Conservation (phyloP, 2,113 vertebrate genomes). For the Zapornia atra region DNA sequence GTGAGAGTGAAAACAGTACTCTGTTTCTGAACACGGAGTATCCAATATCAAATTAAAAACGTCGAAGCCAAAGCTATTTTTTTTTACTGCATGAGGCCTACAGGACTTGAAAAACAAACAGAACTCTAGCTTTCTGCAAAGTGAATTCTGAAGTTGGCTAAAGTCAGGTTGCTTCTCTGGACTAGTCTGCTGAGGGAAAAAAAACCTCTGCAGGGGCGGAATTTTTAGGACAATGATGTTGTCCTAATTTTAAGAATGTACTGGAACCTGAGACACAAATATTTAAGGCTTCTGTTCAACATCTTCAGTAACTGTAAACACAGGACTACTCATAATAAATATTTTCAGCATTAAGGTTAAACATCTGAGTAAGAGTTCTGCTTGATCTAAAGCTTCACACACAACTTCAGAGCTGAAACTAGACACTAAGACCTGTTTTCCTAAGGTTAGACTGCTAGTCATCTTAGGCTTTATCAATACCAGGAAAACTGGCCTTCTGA, state of each 20-base stretch:
- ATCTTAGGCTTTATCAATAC: not conserved
- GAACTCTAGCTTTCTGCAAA: not conserved
- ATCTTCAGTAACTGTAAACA: not conserved
- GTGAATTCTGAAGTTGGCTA: not conserved
- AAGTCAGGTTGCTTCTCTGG: not conserved
- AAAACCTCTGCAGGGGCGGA: not conserved
- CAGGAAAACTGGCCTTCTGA: not conserved
- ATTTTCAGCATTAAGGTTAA: not conserved
- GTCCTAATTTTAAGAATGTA: not conserved
- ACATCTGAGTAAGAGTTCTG: not conserved
- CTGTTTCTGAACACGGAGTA: not conserved
- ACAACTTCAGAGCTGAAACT: not conserved
- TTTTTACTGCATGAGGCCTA: not conserved
- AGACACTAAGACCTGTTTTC: not conserved
- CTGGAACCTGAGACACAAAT: not conserved
- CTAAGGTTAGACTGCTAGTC: not conserved
- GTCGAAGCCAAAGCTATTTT: not conserved
- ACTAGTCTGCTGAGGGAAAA: not conserved
- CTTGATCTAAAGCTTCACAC: not conserved
- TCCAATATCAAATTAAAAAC: not conserved
- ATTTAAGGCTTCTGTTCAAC: not conserved
- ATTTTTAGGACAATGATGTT: not conserved
- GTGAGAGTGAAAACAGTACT: not conserved
- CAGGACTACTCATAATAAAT: not conserved
- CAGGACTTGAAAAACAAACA: not conserved